These are phyloP conservation scores for Drosophila falleni DNA, from an alignment of 2,888 invertebrate genomes.

Conservation along the genomic window DNA sequence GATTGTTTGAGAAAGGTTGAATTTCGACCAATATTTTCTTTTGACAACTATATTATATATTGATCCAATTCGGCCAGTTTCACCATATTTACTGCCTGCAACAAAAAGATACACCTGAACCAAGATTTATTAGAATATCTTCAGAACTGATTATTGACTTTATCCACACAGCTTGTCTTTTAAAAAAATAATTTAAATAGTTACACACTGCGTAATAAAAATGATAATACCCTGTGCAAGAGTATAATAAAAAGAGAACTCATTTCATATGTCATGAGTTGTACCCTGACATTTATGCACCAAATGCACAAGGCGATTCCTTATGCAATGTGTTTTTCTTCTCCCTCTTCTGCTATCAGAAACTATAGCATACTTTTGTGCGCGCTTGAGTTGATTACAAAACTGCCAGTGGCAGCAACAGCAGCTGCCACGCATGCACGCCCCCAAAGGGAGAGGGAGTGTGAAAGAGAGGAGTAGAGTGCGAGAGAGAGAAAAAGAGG, in stretches of 20 bases:
- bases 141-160: too few species aligned
- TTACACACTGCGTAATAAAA: neutral
- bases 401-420: conserved; percentile 52
- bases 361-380: conserved; percentile 56
- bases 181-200: neutral
- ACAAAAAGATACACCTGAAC: too few species aligned
- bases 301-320: conserved; percentile 58
- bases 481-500: neutral
- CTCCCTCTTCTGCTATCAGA: conserved; percentile 8
- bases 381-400: conserved; percentile 68
- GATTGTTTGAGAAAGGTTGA: too few species aligned
- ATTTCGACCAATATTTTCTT: too few species aligned
- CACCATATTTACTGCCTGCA: too few species aligned
- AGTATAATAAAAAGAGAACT: conserved; percentile 45
- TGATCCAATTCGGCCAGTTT: neutral
- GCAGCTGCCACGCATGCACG: conserved; percentile 30
- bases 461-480: neutral
- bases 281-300: conserved; percentile 70
- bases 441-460: neutral
- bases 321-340: conserved; percentile 15
- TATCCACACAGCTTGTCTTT: too few species aligned
- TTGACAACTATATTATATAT: neutral
- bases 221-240: neutral
- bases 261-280: conserved; percentile 74
- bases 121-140: neutral